Base-by-base conservation (phyloP, 2,888 invertebrate species). In the Spatulosminthurus flaviceps region DNA sequence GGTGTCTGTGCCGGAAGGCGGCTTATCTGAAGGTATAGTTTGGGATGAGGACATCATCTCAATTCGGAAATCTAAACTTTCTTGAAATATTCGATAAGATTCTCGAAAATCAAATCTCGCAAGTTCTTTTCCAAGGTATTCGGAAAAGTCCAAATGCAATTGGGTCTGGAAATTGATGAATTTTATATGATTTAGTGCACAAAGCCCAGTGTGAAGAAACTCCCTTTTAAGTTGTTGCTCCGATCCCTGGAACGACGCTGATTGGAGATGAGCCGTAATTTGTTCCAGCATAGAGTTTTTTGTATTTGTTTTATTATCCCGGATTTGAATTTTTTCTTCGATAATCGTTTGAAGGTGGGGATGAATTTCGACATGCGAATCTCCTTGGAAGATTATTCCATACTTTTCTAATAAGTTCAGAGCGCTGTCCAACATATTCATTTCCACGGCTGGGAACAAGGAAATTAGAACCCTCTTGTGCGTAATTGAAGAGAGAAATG, bases 321-420 rank as follows among this genome's bases (percentile, higher is more conserved):
- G 34, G 4, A 9, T 9, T 34, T 34, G 34, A 34, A 34, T 34
- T 34, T 34, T 34, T 34, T 34, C 64, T 24, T 24, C 24, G 13
- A 64, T 64, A 22, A 22, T 64, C 24, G 26, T 7, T n/a, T 64
- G 64, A 64, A 64, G 11, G 7, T 64, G 64, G 4, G 22, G 22
- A 64, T 64, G 64, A n/a, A 64, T 64, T 64, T 64, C 64, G 26
- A 19, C n/a, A n/a, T n/a, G n/a, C n/a, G n/a, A n/a, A n/a, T n/a
- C n/a, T n/a, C n/a, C n/a, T n/a, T n/a, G n/a, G n/a, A n/a, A n/a
- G 24, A 64, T 64, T 11, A 64, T 22, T 2, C 2, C 13, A 24
- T 22, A 22, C 64, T 64, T 22, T 1, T 4, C 24, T n/a, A 64
- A 64, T 4, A 64, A 9, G 2, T 64, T 24, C 64, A 26, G 21